Evolutionary conservation across 2,797 vertebrate genomes (phyloP), one percentile per base, ranked within the genome.

Genomic region (Karalla daura): DNA sequence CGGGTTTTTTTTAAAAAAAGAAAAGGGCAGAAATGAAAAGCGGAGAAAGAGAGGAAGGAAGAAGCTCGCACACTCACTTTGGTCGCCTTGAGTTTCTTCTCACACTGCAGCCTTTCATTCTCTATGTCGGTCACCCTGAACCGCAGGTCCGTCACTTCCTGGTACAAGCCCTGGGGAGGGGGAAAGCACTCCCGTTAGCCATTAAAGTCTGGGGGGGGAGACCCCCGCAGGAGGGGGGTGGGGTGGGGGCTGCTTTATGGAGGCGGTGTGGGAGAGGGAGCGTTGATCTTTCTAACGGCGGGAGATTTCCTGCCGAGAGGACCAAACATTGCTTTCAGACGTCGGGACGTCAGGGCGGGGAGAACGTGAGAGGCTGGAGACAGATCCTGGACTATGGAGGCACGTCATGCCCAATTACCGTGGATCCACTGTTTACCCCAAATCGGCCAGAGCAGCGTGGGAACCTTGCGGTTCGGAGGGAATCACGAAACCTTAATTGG

Each of bases 111-210:
- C 69, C 92, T 94, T 78, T 98, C 96, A 32, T 88, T 94, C 85
- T 97, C 96, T 79, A 96, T 95, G 77, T 96, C 94, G 70, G 92
- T 94, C 75, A 96, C 89, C 81, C 93, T 95, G 70, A 96, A 90
- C 18, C 94, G 93, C 87, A 98, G 91, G 35, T 96, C 94, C 4
- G 73, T 95, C 54, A 98, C 95, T 90, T 98, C 96, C 83, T 95
- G 94, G 78, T 96, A 93, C 76, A 98, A 88, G 15, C 93, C 95
- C 97, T 98, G 81, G 28, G 65, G 83, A 86, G 54, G 70, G 63
- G 70, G 41, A 54, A 37, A 65, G 2, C 66, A 71, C 76, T 67
- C 55, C 50, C 35, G 35, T 84, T 74, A 88, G 49, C 50, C 73
- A 21, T 71, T 56, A 45, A 67, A 33, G 35, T 32, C 18, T 4